Base-by-base conservation (phyloP, 2,888 invertebrate species). In the Creontiades dilutus region DNA sequence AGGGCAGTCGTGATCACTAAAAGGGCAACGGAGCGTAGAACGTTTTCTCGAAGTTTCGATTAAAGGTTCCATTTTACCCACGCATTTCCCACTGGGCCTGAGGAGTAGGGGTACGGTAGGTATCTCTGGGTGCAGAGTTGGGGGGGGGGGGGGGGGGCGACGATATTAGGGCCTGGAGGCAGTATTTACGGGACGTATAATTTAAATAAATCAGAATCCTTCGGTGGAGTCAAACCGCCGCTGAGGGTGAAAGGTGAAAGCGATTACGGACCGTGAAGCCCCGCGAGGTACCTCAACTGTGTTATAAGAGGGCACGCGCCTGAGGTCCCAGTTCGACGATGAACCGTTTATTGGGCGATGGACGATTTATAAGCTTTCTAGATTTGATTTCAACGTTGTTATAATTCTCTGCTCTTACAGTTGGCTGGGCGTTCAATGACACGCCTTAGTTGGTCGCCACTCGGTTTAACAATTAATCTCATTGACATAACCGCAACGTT, bases 181-280 rank as follows among this genome's bases (percentile, higher is more conserved):
- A 52, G 52, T 82, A 82, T 82, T 82, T 82, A 82, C 82, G 52
- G 82, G 82, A 82, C 52, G 82, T 82, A 57, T 85, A 85, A 85
- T 85, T 85, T 85, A 85, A 85, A 85, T 85, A 85, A 85, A 82
- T 82, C 82, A 82, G 82, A 82, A 52, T 14, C 78, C 78, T 78
- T 46, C 2, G 46, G 46, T 46, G 82, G 55, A 82, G 82, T 52
- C 27, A 52, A 52, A 55, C 37, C 46, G 46, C 52, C 52, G 47
- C 27, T 55, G 52, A 55, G 47, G 82, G 82, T 47, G 82, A 82
- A 82, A 85, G 61, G 85, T 57, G 85, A 85, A 85, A 85, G 61
- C 61, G 27, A 85, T 57, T 85, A 85, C 28, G 61, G 37, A 85
- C 82, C 82, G 82, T 52, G 82, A 82, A 82, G 82, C 52, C 23